These are phyloP conservation scores for Onychorhynchus coronatus DNA, from an alignment of 2,113 vertebrate species.

Conservation along the genomic window DNA sequence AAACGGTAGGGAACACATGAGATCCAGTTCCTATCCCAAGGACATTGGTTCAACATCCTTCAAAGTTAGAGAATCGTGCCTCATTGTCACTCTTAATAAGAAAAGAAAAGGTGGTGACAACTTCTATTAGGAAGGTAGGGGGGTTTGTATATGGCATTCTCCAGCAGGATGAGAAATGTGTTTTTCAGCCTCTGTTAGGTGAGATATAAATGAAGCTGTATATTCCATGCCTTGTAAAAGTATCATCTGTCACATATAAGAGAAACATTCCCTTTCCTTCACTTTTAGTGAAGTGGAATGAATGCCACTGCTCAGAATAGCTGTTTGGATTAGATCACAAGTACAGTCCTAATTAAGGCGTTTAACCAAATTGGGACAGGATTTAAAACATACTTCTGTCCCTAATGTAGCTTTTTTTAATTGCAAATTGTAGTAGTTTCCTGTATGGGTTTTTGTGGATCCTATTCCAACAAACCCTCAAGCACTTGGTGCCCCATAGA, in stretches of 20 bases:
- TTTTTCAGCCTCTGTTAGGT: not conserved
- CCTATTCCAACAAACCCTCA: not conserved
- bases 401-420: not conserved
- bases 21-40: not conserved
- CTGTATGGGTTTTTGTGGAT: not conserved
- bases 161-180: not conserved
- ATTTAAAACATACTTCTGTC: not conserved
- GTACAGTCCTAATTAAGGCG: not conserved
- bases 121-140: not conserved
- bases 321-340: not conserved
- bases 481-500: not conserved
- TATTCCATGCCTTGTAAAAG: not conserved
- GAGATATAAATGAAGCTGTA: not conserved
- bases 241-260: not conserved
- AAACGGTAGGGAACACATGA: not conserved
- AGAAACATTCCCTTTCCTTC: not conserved
- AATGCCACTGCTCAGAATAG: not conserved
- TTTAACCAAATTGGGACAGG: not conserved
- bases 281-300: not conserved
- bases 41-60: not conserved
- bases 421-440: not conserved
- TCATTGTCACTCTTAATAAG: not conserved
- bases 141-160: not conserved
- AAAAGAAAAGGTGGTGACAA: not conserved
- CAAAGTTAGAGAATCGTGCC: not conserved